Percentiles rank a stretch among this genome's conserved stretches.
phyloP scores from a whole-genome alignment of 2,113 vertebrate genomes.

The Thymallus thymallus region DNA sequence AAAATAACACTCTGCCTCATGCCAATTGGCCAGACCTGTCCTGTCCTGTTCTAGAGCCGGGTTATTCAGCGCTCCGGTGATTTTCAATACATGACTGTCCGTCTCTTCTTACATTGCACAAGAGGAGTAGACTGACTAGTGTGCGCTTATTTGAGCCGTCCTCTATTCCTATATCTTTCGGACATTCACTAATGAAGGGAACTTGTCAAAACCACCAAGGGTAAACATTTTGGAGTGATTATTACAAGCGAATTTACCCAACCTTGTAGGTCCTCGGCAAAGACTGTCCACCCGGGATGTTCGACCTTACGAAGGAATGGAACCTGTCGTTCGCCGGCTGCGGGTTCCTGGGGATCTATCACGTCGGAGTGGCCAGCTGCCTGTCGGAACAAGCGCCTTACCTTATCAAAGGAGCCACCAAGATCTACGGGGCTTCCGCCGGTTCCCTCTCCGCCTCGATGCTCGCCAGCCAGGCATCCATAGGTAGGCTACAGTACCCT shows the following conservation, averaged over 20 bases:
- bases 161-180: not conserved
- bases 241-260: not conserved
- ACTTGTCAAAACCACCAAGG: not conserved
- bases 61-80: not conserved
- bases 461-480: conserved; percentile 69
- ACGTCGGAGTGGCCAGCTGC: conserved; percentile 83
- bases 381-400: conserved; percentile 83
- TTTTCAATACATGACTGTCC: too few species aligned
- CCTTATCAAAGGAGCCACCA: conserved; percentile 74
- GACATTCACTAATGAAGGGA: not conserved
- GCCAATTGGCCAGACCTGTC: conserved; percentile 23
- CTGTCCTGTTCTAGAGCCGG: not conserved
- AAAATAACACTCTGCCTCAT: not conserved
- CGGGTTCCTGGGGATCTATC: conserved; percentile 87
- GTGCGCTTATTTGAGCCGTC: too few species aligned
- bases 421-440: conserved; percentile 81
- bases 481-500: conserved; percentile 72
- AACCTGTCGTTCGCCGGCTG: conserved; percentile 89
- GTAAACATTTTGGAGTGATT: not conserved
- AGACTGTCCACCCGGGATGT: conserved; percentile 63
- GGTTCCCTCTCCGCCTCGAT: conserved; percentile 80
- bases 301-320: conserved; percentile 77
- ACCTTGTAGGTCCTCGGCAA: not conserved
- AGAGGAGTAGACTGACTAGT: too few species aligned
- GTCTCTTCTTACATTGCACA: too few species aligned